A percentile compares a stretch with the other conserved stretches of the same genome.
Conservation (phyloP, 1,140 invertebrate genomes). For the Ceratina calcarata region DNA sequence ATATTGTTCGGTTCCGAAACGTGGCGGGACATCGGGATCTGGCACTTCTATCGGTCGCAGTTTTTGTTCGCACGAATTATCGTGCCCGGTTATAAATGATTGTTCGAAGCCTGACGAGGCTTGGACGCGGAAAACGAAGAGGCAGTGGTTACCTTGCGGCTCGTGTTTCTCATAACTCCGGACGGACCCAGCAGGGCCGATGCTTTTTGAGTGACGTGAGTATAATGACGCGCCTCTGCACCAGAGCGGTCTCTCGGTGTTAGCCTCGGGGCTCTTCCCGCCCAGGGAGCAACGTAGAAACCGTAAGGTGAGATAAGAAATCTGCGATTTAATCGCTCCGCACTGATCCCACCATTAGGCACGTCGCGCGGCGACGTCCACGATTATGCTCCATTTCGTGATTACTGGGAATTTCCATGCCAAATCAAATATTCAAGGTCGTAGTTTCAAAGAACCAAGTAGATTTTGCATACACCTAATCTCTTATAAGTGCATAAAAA, state of each 20-base stretch:
- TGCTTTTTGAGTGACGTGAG: slow-evolving; percentile 74
- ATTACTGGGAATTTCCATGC: no score
- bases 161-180: slow-evolving; percentile 71
- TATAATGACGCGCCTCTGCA: slow-evolving; percentile 74
- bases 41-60: slow-evolving; percentile 55
- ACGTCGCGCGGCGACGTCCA: slow-evolving; percentile 39
- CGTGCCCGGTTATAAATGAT: slow-evolving; percentile 74
- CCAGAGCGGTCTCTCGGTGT: slow-evolving; percentile 60
- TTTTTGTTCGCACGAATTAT: slow-evolving; percentile 66
- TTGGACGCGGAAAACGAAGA: slow-evolving; percentile 40
- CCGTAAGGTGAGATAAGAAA: slow-evolving; percentile 66
- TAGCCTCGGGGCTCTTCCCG: slow-evolving; percentile 67
- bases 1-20: slow-evolving; percentile 38
- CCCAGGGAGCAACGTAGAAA: slow-evolving; percentile 69
- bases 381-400: neutral
- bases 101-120: slow-evolving; percentile 48
- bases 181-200: slow-evolving; percentile 61
- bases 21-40: slow-evolving; percentile 50
- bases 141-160: slow-evolving; percentile 68
- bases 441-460: no score
- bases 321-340: slow-evolving; percentile 68
- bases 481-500: no score
- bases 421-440: no score
- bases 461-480: no score
- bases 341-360: slow-evolving; percentile 65